Percentiles rank a stretch among this genome's conserved stretches.
phyloP scores from a whole-genome alignment of 2,113 vertebrate genomes.

The Myiopsitta monachus region DNA sequence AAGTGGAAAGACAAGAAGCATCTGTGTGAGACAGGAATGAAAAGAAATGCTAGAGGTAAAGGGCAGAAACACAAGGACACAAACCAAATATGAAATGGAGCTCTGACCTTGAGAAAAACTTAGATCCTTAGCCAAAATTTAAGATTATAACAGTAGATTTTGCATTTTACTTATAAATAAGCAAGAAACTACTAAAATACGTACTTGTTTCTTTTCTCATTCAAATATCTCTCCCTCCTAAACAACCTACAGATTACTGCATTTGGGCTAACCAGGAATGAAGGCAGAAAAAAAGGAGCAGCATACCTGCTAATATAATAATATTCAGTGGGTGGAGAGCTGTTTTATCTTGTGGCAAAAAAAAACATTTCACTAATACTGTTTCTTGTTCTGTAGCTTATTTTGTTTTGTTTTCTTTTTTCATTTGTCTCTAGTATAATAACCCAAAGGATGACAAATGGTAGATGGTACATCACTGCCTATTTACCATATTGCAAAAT shows the following conservation, averaged over 20 bases:
- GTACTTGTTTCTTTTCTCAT: neutral
- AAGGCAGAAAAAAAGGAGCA: neutral
- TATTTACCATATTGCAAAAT: neutral
- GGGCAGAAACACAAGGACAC: neutral
- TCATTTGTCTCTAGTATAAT: neutral
- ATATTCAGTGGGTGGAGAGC: neutral
- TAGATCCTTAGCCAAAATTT: neutral
- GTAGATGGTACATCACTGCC: neutral
- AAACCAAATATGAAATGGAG: neutral
- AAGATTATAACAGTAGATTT: neutral
- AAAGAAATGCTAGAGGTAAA: neutral
- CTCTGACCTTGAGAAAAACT: neutral
- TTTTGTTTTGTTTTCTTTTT: neutral
- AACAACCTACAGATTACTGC: neutral
- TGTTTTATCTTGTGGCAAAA: neutral
- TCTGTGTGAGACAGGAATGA: neutral
- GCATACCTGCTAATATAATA: neutral
- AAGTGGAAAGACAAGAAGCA: neutral
- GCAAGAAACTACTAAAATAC: neutral
- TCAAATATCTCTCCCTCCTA: neutral
- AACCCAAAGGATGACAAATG: neutral
- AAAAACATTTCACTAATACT: neutral
- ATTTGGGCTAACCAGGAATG: neutral
- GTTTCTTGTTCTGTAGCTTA: neutral
- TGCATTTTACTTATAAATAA: neutral